Evolutionary conservation across 2,113 vertebrate genomes (phyloP).

Genomic region (Polyodon spathula): DNA sequence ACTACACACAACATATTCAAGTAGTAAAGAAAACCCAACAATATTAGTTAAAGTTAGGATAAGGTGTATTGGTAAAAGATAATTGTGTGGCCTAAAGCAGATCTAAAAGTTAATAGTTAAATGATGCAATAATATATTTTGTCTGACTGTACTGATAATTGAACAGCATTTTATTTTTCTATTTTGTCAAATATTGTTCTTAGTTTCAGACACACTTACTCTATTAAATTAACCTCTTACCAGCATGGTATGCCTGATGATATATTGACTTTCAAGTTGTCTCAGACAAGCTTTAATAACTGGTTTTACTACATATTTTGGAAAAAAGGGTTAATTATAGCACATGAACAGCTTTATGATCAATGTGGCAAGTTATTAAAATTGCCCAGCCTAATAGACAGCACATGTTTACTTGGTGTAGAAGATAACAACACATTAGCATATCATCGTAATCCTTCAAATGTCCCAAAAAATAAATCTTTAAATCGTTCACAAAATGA

Average conservation of each 20-base stretch:
- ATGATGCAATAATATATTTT: no score
- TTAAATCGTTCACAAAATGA: conserved; percentile 26
- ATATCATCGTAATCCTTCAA: conserved; percentile 43
- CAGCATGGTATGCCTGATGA: not conserved
- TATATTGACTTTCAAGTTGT: not conserved
- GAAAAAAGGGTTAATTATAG: conserved; percentile 29
- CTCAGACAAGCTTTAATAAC: conserved; percentile 21
- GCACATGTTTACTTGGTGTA: conserved; percentile 43
- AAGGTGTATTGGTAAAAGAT: no score
- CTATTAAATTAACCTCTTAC: no score
- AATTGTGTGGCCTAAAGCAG: no score
- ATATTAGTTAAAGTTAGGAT: no score
- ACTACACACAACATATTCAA: no score
- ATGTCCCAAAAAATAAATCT: conserved; percentile 30
- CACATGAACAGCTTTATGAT: not conserved
- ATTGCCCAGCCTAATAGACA: conserved; percentile 30
- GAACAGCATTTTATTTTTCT: no score
- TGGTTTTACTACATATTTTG: conserved; percentile 25
- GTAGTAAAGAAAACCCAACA: no score
- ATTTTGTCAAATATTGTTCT: no score
- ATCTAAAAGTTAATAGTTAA: no score
- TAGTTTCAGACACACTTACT: no score
- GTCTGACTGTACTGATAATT: no score
- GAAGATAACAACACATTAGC: conserved; percentile 45
- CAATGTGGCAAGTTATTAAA: conserved; percentile 17